Evolutionary conservation across 2,888 invertebrate species (phyloP), one percentile per base, ranked within the genome.

Genomic region (Calephelis perditalis): DNA sequence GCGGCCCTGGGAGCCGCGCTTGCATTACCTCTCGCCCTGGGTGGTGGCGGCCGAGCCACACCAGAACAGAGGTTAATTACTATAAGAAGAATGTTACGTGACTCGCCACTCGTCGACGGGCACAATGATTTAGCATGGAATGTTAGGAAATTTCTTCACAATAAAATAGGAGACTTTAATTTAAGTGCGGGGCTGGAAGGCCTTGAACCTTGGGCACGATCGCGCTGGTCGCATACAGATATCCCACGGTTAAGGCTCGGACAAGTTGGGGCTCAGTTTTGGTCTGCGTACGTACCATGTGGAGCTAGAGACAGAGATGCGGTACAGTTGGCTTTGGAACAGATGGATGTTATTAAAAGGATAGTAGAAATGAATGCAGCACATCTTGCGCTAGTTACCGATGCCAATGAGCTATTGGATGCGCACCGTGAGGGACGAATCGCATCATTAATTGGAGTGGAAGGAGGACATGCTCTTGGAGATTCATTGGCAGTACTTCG

Each of bases 201-300:
- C 63, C 92, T 94, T 70, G 95, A 96, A 75, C 96, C 96, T 69
- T 97, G 97, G 97, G 94, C 95, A 70, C 92, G 93, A 73, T 96
- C 95, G 80, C 94, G 94, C 83, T 97, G 97, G 97, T 96, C 97
- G 73, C 98, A 98, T 81, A 98, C 98, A 37, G 98, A 98, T 84
- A 95, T 98, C 73, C 95, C 96, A 63, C 92, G 97, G 75, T 91
- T 97, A 72, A 92, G 94, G 73, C 92, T 94, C 71, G 97, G 97
- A 63, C 93, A 95, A 77, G 94, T 98, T 62, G 97, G 97, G 65
- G 98, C 97, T 68, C 98, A 98, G 92, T 96, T 96, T 81, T 96
- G 96, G 96, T 96, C 96, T 66, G 96, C 96, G 66, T 96, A 96
- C 82, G 96, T 96, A 76, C 96, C 96, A 69, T 96, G 96, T 77